A percentile compares a stretch with the other conserved stretches of the same genome.
These are phyloP conservation scores for Dendrophyllia cribrosa DNA, from an alignment of 64 coral and sea anemone genomes.

Conservation along the genomic window DNA sequence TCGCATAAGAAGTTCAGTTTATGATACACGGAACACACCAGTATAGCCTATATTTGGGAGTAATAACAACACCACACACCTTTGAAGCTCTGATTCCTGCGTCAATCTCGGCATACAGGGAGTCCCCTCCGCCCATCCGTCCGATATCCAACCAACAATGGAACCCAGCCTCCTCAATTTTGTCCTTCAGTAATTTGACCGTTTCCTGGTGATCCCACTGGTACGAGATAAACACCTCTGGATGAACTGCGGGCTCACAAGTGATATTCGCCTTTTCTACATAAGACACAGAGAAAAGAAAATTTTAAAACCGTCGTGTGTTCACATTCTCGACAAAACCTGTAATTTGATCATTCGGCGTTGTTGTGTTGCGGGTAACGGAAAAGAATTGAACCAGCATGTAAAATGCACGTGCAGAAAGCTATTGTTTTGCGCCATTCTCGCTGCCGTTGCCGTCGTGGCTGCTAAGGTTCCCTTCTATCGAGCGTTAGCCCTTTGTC, in stretches of 20 bases:
- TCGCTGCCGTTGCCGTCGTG: too few relatives aligned
- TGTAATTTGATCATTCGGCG: too few relatives aligned
- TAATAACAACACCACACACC: conserved; percentile 16
- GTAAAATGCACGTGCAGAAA: too few relatives aligned
- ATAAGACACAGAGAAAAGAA: not conserved
- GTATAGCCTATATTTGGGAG: too few relatives aligned
- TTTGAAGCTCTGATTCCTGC: conserved; percentile 85
- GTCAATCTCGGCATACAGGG: conserved; percentile 82
- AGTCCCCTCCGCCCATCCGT: conserved; percentile 91
- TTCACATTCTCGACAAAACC: not conserved
- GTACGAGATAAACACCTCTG: conserved; percentile 87
- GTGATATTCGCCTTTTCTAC: not conserved
- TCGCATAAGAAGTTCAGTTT: too few relatives aligned
- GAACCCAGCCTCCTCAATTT: conserved; percentile 78
- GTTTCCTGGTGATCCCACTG: conserved; percentile 91
- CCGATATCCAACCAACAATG: conserved; percentile 92
- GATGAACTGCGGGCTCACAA: not conserved
- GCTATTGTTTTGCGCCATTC: too few relatives aligned
- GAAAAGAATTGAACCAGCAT: too few relatives aligned
- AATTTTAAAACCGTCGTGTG: not conserved
- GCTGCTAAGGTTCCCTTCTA: too few relatives aligned
- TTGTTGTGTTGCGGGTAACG: too few relatives aligned
- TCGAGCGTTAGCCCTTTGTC: too few relatives aligned
- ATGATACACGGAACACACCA: too few relatives aligned
- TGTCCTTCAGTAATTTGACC: conserved; percentile 54